phyloP scores from a whole-genome alignment of 2,113 vertebrate genomes.

The Ophthalmolycus amberensis region DNA sequence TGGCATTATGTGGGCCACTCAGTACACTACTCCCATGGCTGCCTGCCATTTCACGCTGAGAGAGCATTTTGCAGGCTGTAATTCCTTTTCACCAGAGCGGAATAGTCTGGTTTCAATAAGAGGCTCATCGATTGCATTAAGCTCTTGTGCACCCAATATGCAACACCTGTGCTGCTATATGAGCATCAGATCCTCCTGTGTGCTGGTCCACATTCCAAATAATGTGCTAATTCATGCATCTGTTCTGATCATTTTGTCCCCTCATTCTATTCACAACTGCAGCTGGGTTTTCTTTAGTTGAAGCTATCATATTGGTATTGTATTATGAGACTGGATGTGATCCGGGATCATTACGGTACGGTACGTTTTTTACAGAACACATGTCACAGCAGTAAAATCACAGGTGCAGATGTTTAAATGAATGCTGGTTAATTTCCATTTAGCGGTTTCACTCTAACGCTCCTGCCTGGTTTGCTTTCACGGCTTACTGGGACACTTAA shows the following conservation, averaged over 20 bases:
- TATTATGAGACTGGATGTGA: background rate
- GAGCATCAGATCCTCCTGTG: slow-evolving; percentile 14
- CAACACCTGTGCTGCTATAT: slow-evolving; percentile 28
- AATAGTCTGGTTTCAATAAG: slow-evolving; percentile 51
- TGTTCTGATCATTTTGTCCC: background rate
- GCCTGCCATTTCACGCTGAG: slow-evolving; percentile 49
- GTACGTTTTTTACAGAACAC: background rate
- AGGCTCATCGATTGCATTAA: slow-evolving; percentile 40
- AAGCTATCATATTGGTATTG: background rate
- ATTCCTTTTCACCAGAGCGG: slow-evolving; percentile 23
- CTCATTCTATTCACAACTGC: slow-evolving; percentile 4
- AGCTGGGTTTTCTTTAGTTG: background rate
- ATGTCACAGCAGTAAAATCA: background rate
- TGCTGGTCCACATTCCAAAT: slow-evolving; percentile 6
- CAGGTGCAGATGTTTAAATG: background rate
- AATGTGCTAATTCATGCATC: slow-evolving; percentile 22
- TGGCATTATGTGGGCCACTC: slow-evolving; percentile 42
- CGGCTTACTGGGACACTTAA: background rate
- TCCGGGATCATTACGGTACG: background rate
- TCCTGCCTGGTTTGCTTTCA: background rate
- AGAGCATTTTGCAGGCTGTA: slow-evolving; percentile 41
- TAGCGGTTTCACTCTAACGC: background rate
- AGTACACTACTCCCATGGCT: slow-evolving; percentile 30
- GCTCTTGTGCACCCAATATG: slow-evolving; percentile 38
- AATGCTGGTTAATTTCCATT: background rate